Evolutionary conservation across 1,140 invertebrate genomes (phyloP), one percentile per base, ranked within the genome.

Genomic region (roundworm (Caenorhabditis elegans)): DNA sequence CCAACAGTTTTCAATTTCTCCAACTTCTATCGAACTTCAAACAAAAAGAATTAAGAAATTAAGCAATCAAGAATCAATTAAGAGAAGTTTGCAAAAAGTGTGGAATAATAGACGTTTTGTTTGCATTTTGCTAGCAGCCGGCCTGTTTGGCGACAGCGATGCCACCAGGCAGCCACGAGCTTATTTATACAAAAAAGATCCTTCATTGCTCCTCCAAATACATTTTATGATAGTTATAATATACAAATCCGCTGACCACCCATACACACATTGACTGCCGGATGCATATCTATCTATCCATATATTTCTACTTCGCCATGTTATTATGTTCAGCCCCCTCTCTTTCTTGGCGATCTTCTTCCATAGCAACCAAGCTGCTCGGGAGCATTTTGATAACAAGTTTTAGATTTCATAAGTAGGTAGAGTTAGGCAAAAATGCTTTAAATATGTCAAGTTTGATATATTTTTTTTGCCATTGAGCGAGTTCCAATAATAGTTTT

Each of bases 151-250:
- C 34, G 34, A 34, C 31, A 34, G 11, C 28, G 60, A 43, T n/a
- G n/a, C 34, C 22, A n/a, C 60, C 28, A 39, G 60, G 8, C 60
- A 39, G 17, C 60, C 60, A 22, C 34, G 11, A 34, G 53, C 60
- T 39, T 70, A 39, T 70, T 70, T 70, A 70, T 70, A 70, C 34
- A 70, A 70, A 70, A 70, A 43, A 8, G 39, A 15, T 43, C 6
- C 5, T 43, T 15, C 15, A 43, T n/a, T n/a, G n/a, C 10, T 28
- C 26, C 5, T 34, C 26, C 19, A 26, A 24, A 60, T 22, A 70
- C 26, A 65, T 65, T 65, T 24, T 70, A 70, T 70, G 34, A 70
- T 70, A 70, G 60, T 11, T 39, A 70, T 43, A 70, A 70, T 70
- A 70, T 70, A 70, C 34, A 70, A 70, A 70, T 70, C 60, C n/a